Conservation (phyloP, 2,888 invertebrate species). For the Drosophila hamatofila region DNA sequence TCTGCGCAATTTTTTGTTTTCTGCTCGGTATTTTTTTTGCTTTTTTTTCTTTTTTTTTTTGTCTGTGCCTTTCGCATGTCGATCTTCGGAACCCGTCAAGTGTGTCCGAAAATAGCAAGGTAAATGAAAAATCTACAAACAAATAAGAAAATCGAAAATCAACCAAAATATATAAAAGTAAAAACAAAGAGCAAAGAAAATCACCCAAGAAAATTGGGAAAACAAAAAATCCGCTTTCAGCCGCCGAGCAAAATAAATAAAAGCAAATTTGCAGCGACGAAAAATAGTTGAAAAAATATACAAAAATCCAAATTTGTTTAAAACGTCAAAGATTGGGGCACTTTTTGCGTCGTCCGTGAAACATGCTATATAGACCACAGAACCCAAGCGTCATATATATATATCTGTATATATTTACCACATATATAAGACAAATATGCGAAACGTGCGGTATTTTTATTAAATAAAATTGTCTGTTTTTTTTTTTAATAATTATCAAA, state of each 20-base stretch:
- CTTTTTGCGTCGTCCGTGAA: conserved; percentile 69
- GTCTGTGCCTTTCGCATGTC: conserved; percentile 65
- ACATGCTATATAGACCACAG: conserved; percentile 37
- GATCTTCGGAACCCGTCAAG: conserved; percentile 76
- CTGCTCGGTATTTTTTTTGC: background rate
- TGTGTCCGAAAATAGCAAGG: conserved; percentile 77
- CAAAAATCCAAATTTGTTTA: conserved; percentile 57
- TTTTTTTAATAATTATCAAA: conserved; percentile 28
- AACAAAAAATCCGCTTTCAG: conserved; percentile 57
- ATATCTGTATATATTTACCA: background rate
- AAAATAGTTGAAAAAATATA: conserved; percentile 47
- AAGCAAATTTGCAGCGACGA: conserved; percentile 46
- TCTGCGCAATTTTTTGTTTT: conserved; percentile 66
- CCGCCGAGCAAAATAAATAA: conserved; percentile 68
- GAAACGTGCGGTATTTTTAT: conserved; percentile 31
- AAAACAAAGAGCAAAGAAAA: conserved; percentile 10
- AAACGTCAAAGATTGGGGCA: conserved; percentile 68
- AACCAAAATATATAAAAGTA: conserved; percentile 22
- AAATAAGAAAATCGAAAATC: conserved; percentile 48
- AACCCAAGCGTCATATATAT: conserved; percentile 8
- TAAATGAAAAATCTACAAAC: conserved; percentile 63
- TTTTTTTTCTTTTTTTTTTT: conserved; percentile 39
- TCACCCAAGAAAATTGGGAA: conserved; percentile 31
- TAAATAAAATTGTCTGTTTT: conserved; percentile 37
- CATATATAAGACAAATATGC: background rate